Percentiles rank a stretch among this genome's conserved stretches.
Conservation (phyloP, 2,888 invertebrate genomes). For the Lamellibrachia columna region DNA sequence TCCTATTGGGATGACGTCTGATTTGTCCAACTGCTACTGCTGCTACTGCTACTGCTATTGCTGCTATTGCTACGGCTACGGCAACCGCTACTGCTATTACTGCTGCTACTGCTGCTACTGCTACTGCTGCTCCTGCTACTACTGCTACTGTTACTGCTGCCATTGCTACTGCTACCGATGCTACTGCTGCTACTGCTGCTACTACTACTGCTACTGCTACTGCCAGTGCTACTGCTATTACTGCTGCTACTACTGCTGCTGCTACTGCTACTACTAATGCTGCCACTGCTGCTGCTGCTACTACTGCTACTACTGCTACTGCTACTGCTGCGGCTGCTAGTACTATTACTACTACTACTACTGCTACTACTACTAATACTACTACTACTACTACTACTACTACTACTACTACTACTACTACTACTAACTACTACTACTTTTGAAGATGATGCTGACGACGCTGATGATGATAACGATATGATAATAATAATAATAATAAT, state of each 20-base stretch:
- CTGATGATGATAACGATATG: too few relatives aligned
- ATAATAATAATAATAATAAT: too few relatives aligned
- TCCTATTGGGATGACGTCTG: too few relatives aligned
- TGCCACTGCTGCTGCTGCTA: too few relatives aligned
- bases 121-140: background rate
- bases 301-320: conserved; percentile 25
- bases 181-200: background rate
- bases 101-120: conserved; percentile 13
- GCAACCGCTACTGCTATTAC: background rate
- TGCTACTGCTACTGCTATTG: background rate
- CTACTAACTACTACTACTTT: background rate
- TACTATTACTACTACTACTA: background rate
- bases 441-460: too few relatives aligned
- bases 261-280: background rate
- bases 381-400: conserved; percentile 21
- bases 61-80: background rate
- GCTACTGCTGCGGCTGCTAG: background rate
- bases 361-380: background rate
- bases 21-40: too few relatives aligned
- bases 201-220: conserved; percentile 21
- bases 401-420: conserved; percentile 21
- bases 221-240: conserved; percentile 23
- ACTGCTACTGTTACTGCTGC: background rate
- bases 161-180: background rate
- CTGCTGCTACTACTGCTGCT: background rate